Evolutionary conservation across 2,888 invertebrate genomes (phyloP).

Genomic region (Zaprionus bogoriensis): DNA sequence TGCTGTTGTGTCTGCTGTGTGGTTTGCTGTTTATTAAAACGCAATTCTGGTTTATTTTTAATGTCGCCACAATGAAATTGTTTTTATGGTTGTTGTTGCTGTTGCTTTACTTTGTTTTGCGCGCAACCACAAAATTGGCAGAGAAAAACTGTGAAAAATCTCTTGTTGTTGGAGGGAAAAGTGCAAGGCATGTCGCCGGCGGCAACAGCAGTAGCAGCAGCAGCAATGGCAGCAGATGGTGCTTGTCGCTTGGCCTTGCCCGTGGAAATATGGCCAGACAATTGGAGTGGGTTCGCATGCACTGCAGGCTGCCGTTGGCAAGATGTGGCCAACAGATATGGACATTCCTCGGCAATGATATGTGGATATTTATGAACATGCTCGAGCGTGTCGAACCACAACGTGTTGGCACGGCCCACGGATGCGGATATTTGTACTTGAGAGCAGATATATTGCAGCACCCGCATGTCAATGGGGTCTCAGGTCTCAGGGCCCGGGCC

Average conservation of each 20-base stretch:
- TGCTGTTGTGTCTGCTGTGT: constrained; percentile 23
- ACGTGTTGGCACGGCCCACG: constrained; percentile 10
- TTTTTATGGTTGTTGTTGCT: constrained; percentile 41
- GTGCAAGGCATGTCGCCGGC: constrained; percentile 51
- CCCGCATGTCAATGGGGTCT: constrained; percentile 3
- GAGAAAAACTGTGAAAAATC: constrained; percentile 60
- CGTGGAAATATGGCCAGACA: constrained; percentile 50
- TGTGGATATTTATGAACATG: not conserved
- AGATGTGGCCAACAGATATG: constrained; percentile 45
- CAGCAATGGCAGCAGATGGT: not conserved
- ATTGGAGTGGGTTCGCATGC: constrained; percentile 56
- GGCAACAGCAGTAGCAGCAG: not conserved
- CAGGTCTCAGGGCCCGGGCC: too few species aligned
- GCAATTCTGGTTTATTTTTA: constrained; percentile 63
- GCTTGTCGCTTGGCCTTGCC: constrained; percentile 60
- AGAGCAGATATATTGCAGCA: not conserved
- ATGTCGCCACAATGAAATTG: constrained; percentile 56
- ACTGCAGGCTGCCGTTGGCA: constrained; percentile 16
- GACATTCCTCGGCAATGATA: constrained; percentile 6
- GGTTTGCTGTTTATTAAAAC: constrained; percentile 65
- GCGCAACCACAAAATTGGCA: constrained; percentile 62
- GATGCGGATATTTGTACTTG: constrained; percentile 45
- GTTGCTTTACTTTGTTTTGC: constrained; percentile 34
- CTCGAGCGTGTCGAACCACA: not conserved
- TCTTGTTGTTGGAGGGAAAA: constrained; percentile 47